Conservation (phyloP, 2,797 vertebrate species). For the Alcedo atthis region DNA sequence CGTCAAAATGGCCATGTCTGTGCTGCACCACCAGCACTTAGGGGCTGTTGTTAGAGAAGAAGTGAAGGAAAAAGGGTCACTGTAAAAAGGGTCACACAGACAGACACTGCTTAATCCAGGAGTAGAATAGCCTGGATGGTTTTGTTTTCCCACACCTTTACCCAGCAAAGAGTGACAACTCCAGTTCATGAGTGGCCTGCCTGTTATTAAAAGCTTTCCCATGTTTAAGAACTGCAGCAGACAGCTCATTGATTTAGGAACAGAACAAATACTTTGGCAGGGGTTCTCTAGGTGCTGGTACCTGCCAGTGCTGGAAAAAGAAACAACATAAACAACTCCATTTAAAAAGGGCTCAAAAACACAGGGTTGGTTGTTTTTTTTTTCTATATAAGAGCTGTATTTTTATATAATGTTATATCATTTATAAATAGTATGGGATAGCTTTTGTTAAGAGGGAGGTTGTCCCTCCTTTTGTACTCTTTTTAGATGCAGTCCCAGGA, state of each 20-base stretch:
- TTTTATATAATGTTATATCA: background rate
- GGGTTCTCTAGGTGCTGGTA: background rate
- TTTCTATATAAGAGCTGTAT: background rate
- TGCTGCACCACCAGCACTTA: background rate
- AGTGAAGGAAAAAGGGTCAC: background rate
- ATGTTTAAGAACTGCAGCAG: background rate
- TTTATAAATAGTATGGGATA: background rate
- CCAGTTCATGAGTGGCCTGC: background rate
- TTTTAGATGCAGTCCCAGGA: background rate
- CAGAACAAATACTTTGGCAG: background rate
- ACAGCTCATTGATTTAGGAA: rapidly evolving
- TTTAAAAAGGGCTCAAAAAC: background rate
- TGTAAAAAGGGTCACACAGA: background rate
- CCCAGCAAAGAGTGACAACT: background rate
- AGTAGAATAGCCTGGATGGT: background rate
- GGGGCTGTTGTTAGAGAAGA: background rate
- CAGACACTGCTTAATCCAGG: background rate
- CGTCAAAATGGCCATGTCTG: rapidly evolving
- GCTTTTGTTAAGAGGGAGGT: background rate
- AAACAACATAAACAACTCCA: background rate
- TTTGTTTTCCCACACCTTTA: background rate
- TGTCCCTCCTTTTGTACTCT: background rate
- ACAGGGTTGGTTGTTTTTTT: background rate
- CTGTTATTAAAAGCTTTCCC: background rate
- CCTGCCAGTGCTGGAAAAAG: background rate